These are phyloP conservation scores for Agapornis canus DNA, from an alignment of 2,797 vertebrate species.

Conservation along the genomic window DNA sequence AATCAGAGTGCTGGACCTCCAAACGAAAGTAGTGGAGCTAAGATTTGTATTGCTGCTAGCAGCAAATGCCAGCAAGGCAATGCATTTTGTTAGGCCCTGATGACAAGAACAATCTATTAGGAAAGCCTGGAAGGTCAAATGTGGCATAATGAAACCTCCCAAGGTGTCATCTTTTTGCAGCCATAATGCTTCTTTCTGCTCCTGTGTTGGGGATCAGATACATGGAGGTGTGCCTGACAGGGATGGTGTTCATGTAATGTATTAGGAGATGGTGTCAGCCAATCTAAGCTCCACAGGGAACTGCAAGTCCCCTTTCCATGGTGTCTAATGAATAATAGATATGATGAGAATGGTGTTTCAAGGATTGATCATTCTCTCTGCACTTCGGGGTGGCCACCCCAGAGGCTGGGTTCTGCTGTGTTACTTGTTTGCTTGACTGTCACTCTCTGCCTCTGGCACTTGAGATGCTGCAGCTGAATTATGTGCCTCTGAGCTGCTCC, in stretches of 20 bases:
- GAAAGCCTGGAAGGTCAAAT: neutral
- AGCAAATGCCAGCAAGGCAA: conserved; percentile 1
- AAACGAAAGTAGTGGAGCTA: neutral
- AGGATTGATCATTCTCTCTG: neutral
- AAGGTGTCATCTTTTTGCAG: neutral
- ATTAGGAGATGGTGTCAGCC: fast-evolving
- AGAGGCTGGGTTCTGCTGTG: neutral
- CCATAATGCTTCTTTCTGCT: neutral
- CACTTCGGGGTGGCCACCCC: neutral
- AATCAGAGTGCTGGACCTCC: neutral
- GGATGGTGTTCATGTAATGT: neutral
- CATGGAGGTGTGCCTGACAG: fast-evolving
- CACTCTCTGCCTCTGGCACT: neutral
- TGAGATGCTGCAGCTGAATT: neutral
- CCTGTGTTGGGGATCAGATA: neutral
- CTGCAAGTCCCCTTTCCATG: neutral
- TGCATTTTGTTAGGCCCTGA: neutral
- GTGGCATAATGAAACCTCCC: neutral
- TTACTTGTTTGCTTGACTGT: neutral
- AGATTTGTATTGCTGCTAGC: neutral
- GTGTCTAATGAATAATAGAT: neutral
- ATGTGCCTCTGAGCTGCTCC: neutral
- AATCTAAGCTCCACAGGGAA: fast-evolving
- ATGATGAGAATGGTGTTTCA: neutral
- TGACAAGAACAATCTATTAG: neutral